Evolutionary conservation across 2,888 invertebrate species (phyloP).

Genomic region (Meghimatium bilineatum): DNA sequence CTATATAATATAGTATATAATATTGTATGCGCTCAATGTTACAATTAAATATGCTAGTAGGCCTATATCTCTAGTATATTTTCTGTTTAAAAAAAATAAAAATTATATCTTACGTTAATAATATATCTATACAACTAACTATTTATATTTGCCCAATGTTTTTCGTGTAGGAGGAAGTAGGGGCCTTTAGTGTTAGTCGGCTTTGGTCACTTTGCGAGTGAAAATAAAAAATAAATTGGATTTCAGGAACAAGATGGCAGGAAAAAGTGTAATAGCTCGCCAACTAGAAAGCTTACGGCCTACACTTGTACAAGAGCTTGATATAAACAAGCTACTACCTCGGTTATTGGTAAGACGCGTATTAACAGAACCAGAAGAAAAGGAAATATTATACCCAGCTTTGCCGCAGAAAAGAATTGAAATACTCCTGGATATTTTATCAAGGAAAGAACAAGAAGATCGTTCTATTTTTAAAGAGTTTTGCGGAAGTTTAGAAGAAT

Average conservation of each 20-base stretch:
- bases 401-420: constrained; percentile 64
- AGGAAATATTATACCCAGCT: constrained; percentile 60
- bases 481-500: constrained; percentile 72
- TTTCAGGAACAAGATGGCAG: constrained; percentile 73
- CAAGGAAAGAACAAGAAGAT: constrained; percentile 71
- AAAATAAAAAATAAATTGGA: no score
- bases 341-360: constrained; percentile 66
- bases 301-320: constrained; percentile 66
- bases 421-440: constrained; percentile 70
- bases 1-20: no score
- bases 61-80: no score
- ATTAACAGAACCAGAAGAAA: constrained; percentile 67
- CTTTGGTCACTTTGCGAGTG: no score
- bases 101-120: no score
- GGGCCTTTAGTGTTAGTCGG: no score
- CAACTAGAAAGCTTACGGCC: constrained; percentile 66
- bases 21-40: no score
- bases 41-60: no score
- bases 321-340: constrained; percentile 68
- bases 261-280: constrained; percentile 64
- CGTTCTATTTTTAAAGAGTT: constrained; percentile 71
- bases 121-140: no score
- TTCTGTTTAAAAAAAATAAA: no score
- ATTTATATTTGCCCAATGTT: no score
- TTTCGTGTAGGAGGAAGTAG: no score